phyloP scores from a whole-genome alignment of 2,113 vertebrate species.

The Catagonus wagneri region DNA sequence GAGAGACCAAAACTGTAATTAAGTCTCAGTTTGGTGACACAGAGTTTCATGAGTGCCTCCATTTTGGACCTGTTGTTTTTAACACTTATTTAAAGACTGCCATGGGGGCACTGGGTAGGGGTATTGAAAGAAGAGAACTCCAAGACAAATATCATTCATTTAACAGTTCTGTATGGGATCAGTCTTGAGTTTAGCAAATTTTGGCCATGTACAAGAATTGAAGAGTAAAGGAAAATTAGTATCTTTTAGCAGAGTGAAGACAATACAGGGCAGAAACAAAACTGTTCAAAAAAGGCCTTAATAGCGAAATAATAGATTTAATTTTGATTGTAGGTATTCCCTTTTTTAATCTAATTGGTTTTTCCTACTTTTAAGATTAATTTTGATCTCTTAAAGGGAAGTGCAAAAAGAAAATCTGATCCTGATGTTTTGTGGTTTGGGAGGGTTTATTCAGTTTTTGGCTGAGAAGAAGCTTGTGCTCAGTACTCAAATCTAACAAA shows the following conservation, averaged over 20 bases:
- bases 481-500: slow-evolving; percentile 33
- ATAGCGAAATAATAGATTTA: background rate
- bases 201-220: background rate
- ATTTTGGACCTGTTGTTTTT: background rate
- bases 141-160: background rate
- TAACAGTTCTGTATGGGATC: background rate
- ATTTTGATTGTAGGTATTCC: background rate
- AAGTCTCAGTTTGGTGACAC: background rate
- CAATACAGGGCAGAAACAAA: background rate
- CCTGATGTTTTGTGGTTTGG: background rate
- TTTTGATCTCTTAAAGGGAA: background rate
- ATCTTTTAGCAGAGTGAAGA: background rate
- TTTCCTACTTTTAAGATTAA: background rate
- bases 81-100: background rate
- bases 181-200: background rate
- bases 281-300: background rate
- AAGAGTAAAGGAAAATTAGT: background rate
- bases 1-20: background rate
- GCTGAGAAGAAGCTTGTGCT: background rate
- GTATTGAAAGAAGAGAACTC: background rate
- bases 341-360: slow-evolving; percentile 12
- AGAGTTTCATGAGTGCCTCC: background rate
- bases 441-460: background rate
- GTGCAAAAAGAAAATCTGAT: background rate
- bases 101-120: background rate